Evolutionary conservation across 1,140 invertebrate species (phyloP), one percentile per base, ranked within the genome.

Genomic region (Calephelis nemesis): DNA sequence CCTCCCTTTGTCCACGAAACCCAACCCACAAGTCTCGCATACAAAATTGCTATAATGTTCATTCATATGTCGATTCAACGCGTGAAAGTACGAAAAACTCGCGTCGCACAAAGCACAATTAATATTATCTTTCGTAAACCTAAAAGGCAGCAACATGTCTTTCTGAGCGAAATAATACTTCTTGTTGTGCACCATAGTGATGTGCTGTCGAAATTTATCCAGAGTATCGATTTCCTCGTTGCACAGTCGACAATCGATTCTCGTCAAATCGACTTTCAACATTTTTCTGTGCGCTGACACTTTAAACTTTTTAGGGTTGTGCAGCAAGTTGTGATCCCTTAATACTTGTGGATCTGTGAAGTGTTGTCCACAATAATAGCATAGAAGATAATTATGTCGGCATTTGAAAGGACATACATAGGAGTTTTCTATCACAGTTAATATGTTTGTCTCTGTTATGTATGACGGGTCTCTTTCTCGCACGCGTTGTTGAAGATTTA

Each of bases 11-110:
- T 91, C 86, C 10, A 92, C 88, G 78, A 95, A 95, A 7, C 91
- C 88, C 48, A 94, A 86, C 0, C 93, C 92, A 73, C 95, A 96
- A 5, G 94, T 91, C 60, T 94, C 93, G 80, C 95, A 96, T 47
- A 92, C 92, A 77, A 94, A 92, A 60, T 91, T 91, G 71, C 81
- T 88, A 39, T 79, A 91, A 74, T 91, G 89, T 11, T 79, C 83
- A 48, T 91, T 91, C 88, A 91, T 91, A 65, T 91, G 88, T 10
- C 84, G 84, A 64, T 91, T 91, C 30, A 90, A 64, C 5, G 87
- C 87, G 50, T 91, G 88, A 50, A 91, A 90, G 52, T 88, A 90
- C 0, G 86, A 82, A 47, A 88, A 90, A 8, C 68, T 11, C 0
- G 72, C 62, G 7, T 81, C 76, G 68, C 88, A 91, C 7, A 90